Conservation (phyloP, 1,140 invertebrate species). For the Sinella curviseta region DNA sequence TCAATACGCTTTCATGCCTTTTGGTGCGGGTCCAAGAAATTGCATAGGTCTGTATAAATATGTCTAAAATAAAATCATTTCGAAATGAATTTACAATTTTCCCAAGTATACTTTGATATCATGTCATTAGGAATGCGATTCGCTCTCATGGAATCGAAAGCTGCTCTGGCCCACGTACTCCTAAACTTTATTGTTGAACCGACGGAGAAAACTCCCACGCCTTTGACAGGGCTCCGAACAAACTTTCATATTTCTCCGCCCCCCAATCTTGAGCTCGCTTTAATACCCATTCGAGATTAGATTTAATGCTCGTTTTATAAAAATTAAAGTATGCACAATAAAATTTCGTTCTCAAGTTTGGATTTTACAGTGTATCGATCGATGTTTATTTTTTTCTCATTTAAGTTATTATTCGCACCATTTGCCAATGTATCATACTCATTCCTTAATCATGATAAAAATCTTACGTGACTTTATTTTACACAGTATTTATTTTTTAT, state of each 20-base stretch:
- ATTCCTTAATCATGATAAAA: too few species aligned
- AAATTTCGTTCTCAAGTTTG: too few species aligned
- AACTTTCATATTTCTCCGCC: not conserved
- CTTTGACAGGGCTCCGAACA: not conserved
- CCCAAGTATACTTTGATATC: too few species aligned
- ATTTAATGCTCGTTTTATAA: too few species aligned
- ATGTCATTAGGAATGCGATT: constrained; percentile 11
- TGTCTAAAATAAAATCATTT: not conserved
- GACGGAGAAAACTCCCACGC: not conserved
- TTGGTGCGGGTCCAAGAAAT: constrained; percentile 61
- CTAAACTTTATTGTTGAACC: not conserved
- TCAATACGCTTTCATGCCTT: constrained; percentile 58
- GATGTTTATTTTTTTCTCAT: too few species aligned
- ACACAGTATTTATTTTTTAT: too few species aligned
- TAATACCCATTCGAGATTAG: too few species aligned
- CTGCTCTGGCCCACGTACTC: not conserved
- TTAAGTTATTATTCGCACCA: too few species aligned
- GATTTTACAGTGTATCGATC: too few species aligned
- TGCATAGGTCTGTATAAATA: constrained; percentile 58
- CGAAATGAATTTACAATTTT: not conserved
- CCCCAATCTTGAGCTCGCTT: not conserved
- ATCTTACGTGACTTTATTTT: too few species aligned
- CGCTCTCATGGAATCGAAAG: constrained; percentile 15
- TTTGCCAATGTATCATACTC: too few species aligned
- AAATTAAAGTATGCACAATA: too few species aligned